Conservation (phyloP, 2,888 invertebrate genomes). For the Psylliodes chrysocephalus region DNA sequence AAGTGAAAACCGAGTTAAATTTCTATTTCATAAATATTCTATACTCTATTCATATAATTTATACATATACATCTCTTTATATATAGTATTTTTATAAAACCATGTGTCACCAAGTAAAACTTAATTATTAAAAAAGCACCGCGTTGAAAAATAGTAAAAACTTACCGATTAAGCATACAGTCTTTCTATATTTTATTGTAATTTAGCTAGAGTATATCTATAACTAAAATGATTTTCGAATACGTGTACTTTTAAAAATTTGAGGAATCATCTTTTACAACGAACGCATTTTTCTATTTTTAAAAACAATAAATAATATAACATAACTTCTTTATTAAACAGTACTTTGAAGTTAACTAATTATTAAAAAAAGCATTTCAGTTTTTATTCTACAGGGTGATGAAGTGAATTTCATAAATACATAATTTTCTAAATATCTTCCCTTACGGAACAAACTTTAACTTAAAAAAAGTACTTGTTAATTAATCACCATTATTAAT, state of each 20-base stretch:
- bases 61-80: constrained; percentile 65
- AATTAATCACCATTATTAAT: too few relatives aligned
- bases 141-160: constrained; percentile 58
- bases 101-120: constrained; percentile 65
- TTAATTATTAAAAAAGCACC: constrained; percentile 56
- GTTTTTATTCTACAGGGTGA: too few relatives aligned
- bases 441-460: too few relatives aligned
- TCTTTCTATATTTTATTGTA: constrained; percentile 61
- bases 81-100: constrained; percentile 64
- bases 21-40: constrained; percentile 64
- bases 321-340: too few relatives aligned
- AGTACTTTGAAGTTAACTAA: too few relatives aligned
- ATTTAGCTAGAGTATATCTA: constrained; percentile 52
- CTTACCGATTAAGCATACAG: constrained; percentile 58
- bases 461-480: too few relatives aligned
- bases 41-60: constrained; percentile 64
- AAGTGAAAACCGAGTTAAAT: constrained; percentile 60
- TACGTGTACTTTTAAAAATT: constrained; percentile 14
- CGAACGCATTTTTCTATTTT: background rate
- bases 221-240: constrained; percentile 56
- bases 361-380: too few relatives aligned
- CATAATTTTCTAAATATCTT: too few relatives aligned
- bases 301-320: too few relatives aligned
- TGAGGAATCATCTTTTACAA: background rate
- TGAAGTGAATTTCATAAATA: too few relatives aligned